These are phyloP conservation scores for Atractosteus spatula DNA, from an alignment of 2,113 vertebrate genomes.

Conservation along the genomic window DNA sequence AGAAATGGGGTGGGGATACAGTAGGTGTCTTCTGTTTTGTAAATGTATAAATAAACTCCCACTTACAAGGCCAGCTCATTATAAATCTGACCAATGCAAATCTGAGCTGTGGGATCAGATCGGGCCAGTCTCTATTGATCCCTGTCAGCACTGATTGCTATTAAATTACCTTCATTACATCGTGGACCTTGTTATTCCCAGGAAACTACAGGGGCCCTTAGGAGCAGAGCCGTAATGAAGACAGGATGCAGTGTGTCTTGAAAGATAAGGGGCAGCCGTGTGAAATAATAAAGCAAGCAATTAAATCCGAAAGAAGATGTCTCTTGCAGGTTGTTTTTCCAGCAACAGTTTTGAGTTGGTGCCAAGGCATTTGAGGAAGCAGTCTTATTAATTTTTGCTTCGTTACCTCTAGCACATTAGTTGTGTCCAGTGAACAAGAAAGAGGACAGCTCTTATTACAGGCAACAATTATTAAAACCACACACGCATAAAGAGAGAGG, in stretches of 20 bases:
- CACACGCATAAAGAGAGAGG: neutral
- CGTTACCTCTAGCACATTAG: neutral
- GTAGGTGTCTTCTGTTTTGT: no score
- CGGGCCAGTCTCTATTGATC: no score
- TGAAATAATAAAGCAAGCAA: conserved; percentile 3
- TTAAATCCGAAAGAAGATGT: conserved; percentile 9
- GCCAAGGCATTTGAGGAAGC: neutral
- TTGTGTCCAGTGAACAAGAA: conserved; percentile 8
- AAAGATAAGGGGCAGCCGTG: conserved; percentile 5
- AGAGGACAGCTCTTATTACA: conserved; percentile 9
- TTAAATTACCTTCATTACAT: conserved; percentile 13
- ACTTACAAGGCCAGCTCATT: neutral
- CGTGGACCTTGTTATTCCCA: conserved; percentile 2
- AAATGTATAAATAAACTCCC: no score
- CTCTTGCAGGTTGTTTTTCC: neutral
- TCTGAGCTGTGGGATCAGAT: neutral
- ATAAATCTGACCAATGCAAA: conserved; percentile 7
- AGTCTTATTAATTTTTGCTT: conserved; percentile 1
- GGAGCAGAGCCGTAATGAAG: neutral
- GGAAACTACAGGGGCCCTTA: neutral
- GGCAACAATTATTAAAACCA: conserved; percentile 1
- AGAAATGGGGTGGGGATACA: no score
- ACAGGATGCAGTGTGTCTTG: neutral
- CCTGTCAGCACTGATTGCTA: conserved; percentile 13
- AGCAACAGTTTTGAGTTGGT: neutral